A percentile compares a stretch with the other conserved stretches of the same genome.
These are phyloP conservation scores for Elaphurus davidianus DNA, from an alignment of 2,113 vertebrate genomes.

Conservation along the genomic window DNA sequence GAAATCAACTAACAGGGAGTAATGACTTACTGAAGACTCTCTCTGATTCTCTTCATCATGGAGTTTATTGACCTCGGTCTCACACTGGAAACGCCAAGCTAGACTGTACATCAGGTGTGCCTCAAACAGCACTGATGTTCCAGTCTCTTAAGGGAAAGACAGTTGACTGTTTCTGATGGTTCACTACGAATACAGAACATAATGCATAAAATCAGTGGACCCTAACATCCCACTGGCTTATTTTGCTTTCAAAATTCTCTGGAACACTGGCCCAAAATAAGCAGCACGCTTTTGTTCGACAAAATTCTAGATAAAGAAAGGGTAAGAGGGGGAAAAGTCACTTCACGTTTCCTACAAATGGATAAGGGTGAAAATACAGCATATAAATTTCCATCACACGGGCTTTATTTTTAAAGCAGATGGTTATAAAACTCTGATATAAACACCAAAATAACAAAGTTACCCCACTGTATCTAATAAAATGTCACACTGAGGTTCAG, in stretches of 20 bases:
- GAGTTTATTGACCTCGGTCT: constrained; percentile 56
- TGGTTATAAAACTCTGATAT: not conserved
- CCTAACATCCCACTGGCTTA: not conserved
- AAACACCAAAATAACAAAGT: constrained; percentile 44
- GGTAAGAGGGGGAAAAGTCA: not conserved
- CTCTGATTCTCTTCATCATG: constrained; percentile 66
- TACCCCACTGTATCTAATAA: not conserved
- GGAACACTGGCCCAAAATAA: not conserved
- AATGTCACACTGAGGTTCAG: not conserved
- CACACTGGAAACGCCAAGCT: constrained; percentile 43
- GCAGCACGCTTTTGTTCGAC: not conserved
- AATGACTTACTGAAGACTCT: constrained; percentile 61
- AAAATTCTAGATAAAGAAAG: not conserved
- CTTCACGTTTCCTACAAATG: not conserved
- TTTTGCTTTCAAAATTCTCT: not conserved
- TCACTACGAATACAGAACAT: not conserved
- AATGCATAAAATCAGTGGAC: not conserved
- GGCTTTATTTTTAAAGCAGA: not conserved
- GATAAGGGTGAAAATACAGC: not conserved
- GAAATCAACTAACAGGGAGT: constrained; percentile 65
- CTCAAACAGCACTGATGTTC: not conserved
- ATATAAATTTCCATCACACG: not conserved
- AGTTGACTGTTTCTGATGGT: not conserved
- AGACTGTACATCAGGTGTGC: constrained; percentile 55
- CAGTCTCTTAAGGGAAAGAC: not conserved